These are phyloP conservation scores for Xestia sexstrigata DNA, from an alignment of 2,888 invertebrate genomes.

Conservation along the genomic window DNA sequence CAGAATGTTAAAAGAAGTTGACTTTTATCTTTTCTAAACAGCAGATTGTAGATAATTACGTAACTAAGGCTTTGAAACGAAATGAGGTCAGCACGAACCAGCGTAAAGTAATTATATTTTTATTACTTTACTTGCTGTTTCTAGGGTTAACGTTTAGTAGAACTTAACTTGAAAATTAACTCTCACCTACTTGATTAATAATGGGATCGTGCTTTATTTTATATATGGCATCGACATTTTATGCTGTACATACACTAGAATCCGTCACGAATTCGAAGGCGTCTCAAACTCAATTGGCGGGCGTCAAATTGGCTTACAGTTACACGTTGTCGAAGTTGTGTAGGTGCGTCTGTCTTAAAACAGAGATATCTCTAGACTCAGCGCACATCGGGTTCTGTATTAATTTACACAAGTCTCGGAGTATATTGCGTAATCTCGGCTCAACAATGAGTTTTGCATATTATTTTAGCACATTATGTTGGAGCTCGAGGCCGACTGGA, in stretches of 20 bases:
- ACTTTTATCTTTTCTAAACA: conserved; percentile 19
- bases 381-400: conserved; percentile 2
- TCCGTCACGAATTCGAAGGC: not conserved
- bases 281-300: conserved; percentile 17
- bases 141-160: not conserved
- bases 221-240: not conserved
- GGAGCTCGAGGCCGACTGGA: not conserved
- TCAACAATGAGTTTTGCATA: conserved; percentile 23
- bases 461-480: conserved; percentile 14
- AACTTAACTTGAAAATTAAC: not conserved
- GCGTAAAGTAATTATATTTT: conserved; percentile 30
- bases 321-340: not conserved
- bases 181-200: conserved; percentile 11
- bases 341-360: not conserved
- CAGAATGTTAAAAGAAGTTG: conserved; percentile 7
- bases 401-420: conserved; percentile 18
- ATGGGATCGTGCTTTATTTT: not conserved
- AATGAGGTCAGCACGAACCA: conserved; percentile 27
- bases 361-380: conserved; percentile 12
- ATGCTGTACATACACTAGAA: not conserved
- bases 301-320: conserved; percentile 34
- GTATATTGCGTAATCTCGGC: conserved; percentile 14
- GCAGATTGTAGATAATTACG: conserved; percentile 33
- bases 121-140: not conserved
- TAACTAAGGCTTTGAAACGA: conserved; percentile 18